phyloP scores from a whole-genome alignment of 2,113 vertebrate species.

The human (Homo sapiens) region GRCh38 chr4:48344501-48345000 shows the following conservation, averaged over 20 bases:
- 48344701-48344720: not conserved
- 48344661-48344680: not conserved
- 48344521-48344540: not conserved
- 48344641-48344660: not conserved
- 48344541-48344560: slow-evolving; percentile 11
- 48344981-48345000: not conserved
- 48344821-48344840: slow-evolving; percentile 20
- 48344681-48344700: not conserved
- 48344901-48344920: not conserved
- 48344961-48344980: not conserved
- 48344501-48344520: not conserved
- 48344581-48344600: slow-evolving; percentile 19
- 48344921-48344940: slow-evolving; percentile 44
- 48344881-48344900: slow-evolving; percentile 25
- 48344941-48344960: slow-evolving; percentile 44
- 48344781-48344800: not conserved
- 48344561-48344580: not conserved
- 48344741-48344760: not conserved
- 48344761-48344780: slow-evolving; percentile 38
- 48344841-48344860: slow-evolving; percentile 24
- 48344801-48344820: not conserved
- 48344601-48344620: not conserved
- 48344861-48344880: not conserved
- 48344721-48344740: not conserved
- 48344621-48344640: not conserved